Base-by-base conservation (phyloP, 2,888 invertebrate species). In the Ceramica pisi region DNA sequence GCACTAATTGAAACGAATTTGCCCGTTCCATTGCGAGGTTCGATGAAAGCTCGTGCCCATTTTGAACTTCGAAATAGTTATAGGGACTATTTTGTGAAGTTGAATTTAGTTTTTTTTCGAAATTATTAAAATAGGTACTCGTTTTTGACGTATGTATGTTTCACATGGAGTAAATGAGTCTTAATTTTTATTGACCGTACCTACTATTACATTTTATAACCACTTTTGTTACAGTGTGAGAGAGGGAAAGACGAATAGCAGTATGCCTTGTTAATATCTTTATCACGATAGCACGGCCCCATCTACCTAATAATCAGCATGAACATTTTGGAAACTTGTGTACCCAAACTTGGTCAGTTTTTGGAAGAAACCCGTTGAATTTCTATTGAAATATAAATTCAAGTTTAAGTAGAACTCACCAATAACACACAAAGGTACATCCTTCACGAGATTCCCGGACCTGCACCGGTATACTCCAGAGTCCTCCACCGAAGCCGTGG, bases 401-500 rank as follows among this genome's bases (percentile, higher is more conserved):
- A 50, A 12, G 23, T 21, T 21, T 21, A 21, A 21, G 50, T 50
- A 35, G 5, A 46, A 88, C 91, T 87, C 78, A 94, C 95, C 92
- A 68, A 95, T 91, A 35, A 95, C 90, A 84, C 95, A 95, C 7
- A 95, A 67, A 0, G 91, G 83, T 9, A 92, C 85, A 10, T 86
- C 85, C 63, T 88, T 79, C 6, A 77, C 73, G 8, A 80, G 56
- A 1, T 88, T 86, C 3, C 92, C 94, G n/a, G 91, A 88, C 2
- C 86, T 89, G 61, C 95, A 95, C 51, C 86, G 79, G 85, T 94
- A 95, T 0, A 89, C 69, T 1, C 95, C 95, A 12, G 90, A 91
- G 57, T 95, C 94, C 7, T 86, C 86, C 0, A 91, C 91, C 10
- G 66, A 61, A 10, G 92, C 87, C 2, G 86, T 84, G 1, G 86